Base-by-base conservation (phyloP, 2,888 invertebrate genomes). In the Acrocera orbiculus region DNA sequence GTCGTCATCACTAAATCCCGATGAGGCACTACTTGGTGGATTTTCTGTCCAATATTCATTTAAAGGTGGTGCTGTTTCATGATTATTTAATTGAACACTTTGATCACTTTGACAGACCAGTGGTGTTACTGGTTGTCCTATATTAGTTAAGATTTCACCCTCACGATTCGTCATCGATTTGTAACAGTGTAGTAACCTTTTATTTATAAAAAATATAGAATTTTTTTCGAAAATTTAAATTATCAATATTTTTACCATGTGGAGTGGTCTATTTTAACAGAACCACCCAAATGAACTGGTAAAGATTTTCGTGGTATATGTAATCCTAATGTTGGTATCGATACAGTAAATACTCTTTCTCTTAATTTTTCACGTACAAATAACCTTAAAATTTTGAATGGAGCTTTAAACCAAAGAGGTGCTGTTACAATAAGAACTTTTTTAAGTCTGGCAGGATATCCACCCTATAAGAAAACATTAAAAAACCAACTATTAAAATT, bases 391-490 rank as follows among this genome's bases (percentile, higher is more conserved):
- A 95, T 89, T 55, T 89, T 87, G 63, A 93, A 95, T 2, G 95
- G 93, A 38, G 93, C 93, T 63, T 90, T 92, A 64, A 95, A 95
- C 95, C 95, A 95, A 54, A 95, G 65, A 34, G 95, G 95, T 30
- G 95, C 93, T 41, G 93, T 92, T 48, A 90, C 93, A 54, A 96
- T 93, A 41, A 95, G 66, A 44, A 96, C 93, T 64, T 93, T 93
- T 64, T 93, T 93, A 54, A 96, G 64, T 52, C 92, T 81, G 17
- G 95, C 95, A 46, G 95, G 95, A 67, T 93, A 95, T 34, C 87
- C 90, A 47, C 93, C 93, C 93, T 93, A 65, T 7, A 67, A 66
- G 39, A 38, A 46, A 41, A 42, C 32, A 40, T 38, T 4, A 30
- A 14, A 30, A 14, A 22, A 20, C 11, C 10, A 25, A 7, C 1